phyloP scores from a whole-genome alignment of 2,797 vertebrate species.

The Tiaroga cobitis region DNA sequence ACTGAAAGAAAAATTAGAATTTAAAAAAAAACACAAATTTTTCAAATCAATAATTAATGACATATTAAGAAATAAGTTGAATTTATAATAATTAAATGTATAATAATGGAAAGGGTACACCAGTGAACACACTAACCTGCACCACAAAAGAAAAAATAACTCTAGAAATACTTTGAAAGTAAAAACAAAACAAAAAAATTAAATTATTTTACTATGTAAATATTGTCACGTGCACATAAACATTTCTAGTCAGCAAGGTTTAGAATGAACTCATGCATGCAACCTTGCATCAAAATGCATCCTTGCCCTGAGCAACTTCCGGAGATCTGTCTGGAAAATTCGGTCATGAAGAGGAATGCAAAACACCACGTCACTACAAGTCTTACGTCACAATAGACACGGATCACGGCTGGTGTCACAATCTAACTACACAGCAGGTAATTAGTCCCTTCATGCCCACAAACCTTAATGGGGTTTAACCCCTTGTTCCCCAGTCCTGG shows the following conservation, averaged over 20 bases:
- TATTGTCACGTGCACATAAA: not conserved
- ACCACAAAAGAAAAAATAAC: constrained; percentile 1
- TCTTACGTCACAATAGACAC: constrained; percentile 1
- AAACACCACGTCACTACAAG: constrained; percentile 4
- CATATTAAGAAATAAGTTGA: not conserved
- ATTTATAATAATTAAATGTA: not conserved
- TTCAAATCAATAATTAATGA: not conserved
- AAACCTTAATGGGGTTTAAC: constrained; percentile 3
- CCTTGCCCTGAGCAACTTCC: constrained; percentile 5
- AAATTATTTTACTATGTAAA: not conserved
- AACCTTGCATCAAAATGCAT: not conserved
- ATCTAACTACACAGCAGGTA: constrained; percentile 10
- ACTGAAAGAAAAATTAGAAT: not conserved
- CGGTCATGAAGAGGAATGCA: not conserved
- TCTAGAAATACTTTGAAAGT: not conserved
- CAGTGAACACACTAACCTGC: constrained; percentile 1
- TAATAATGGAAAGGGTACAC: not conserved
- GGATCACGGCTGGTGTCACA: not conserved
- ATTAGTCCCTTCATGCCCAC: not conserved
- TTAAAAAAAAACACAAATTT: not conserved
- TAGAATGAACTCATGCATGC: not conserved
- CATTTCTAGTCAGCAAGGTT: not conserved
- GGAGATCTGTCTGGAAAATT: not conserved
- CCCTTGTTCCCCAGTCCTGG: not conserved
- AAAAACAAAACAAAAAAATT: not conserved